A percentile compares a stretch with the other conserved stretches of the same genome.
Conservation (phyloP, 2,797 vertebrate genomes). For the Nannoperca australis region DNA sequence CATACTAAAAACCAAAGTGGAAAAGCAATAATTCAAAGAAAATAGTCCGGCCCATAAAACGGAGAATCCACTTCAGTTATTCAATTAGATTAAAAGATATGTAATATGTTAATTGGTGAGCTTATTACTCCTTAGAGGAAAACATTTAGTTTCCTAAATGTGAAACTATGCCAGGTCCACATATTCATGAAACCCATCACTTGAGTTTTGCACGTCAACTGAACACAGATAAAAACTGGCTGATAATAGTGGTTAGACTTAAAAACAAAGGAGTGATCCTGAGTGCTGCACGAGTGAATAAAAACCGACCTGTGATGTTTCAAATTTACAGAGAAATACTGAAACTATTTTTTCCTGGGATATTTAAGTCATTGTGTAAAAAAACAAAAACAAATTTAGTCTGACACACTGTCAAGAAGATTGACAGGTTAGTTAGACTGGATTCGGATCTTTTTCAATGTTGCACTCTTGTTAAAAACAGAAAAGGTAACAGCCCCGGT, state of each 20-base stretch:
- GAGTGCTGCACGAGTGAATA: not conserved
- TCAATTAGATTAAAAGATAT: not conserved
- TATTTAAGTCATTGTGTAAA: not conserved
- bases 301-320: not conserved
- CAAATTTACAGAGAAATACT: not conserved
- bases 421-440: not conserved
- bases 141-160: not conserved
- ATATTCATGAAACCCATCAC: conserved; percentile 3
- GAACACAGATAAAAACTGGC: not conserved
- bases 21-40: not conserved
- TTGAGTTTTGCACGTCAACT: conserved; percentile 1
- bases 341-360: not conserved
- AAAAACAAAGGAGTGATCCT: conserved; percentile 22
- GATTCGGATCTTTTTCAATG: not conserved
- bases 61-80: not conserved
- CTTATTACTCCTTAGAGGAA: not conserved
- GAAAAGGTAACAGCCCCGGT: conserved; percentile 33
- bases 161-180: conserved; percentile 5
- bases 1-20: not conserved
- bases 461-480: conserved; percentile 12
- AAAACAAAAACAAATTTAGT: not conserved
- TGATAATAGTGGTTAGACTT: conserved; percentile 8
- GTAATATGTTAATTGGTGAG: not conserved
- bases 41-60: rapidly evolving
- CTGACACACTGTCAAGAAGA: not conserved